Evolutionary conservation across 1,140 invertebrate species (phyloP), one percentile per base, ranked within the genome.

Genomic region (Apis laboriosa): DNA sequence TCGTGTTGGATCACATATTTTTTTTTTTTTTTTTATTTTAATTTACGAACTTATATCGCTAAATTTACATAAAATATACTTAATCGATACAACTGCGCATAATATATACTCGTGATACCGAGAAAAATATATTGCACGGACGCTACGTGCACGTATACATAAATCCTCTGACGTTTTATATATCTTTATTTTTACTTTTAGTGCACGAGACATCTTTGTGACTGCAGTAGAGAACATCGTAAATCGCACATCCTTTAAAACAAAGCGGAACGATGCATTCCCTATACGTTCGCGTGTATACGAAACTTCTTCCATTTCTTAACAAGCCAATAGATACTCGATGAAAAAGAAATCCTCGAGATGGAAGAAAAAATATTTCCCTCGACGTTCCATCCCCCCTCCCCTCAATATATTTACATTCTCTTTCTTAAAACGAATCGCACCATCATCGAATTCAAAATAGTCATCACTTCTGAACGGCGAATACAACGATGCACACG

Each of bases 51-150:
- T 83, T 79, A 83, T 61, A 15, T 49, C 60, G 12, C 72, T 88
- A 88, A 70, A 78, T 86, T 88, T 88, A 88, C 87, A 88, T 88
- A 88, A 88, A 88, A 88, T 88, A 88, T 86, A 87, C 77, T 88
- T 88, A 86, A 78, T 88, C 72, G 49, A 66, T 86, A 88, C 61
- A 84, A 86, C 74, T 82, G 75, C 87, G 66, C 72, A 85, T 72
- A 85, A 53, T 79, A 82, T 79, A 82, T 78, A 79, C 77, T 66
- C 84, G 79, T 79, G 78, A 88, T 80, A 56, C 60, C 80, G 60
- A 85, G 77, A 85, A 64, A 88, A 88, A 88, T 88, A 88, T 88
- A 88, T 88, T 83, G 87, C 84, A 81, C 75, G 68, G 81, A 67
- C 71, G 78, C 77, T 85, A 83, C 70, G 34, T 7, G 34, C 34